Conservation (phyloP, 2,113 vertebrate species). For the Ceyx margarethae region DNA sequence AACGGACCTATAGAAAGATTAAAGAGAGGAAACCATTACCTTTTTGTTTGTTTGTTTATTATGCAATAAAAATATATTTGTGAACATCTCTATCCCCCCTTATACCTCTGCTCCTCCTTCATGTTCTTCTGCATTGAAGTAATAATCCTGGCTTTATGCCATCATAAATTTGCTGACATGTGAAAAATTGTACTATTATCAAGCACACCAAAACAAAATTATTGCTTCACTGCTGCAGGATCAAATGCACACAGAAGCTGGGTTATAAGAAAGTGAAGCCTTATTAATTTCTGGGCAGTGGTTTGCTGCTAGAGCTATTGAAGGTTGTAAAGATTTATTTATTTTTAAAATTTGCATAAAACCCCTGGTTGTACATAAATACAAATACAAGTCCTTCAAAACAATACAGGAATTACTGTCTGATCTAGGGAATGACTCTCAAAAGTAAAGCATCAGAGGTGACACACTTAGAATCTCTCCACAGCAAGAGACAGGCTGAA, state of each 20-base stretch:
- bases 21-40: not conserved
- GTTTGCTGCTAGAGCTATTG: not conserved
- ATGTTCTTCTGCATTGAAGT: constrained; percentile 27
- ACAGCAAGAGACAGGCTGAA: not conserved
- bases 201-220: constrained; percentile 55
- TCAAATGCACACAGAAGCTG: constrained; percentile 5
- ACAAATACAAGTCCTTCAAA: not conserved
- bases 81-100: constrained; percentile 2
- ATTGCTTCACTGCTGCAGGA: constrained; percentile 31
- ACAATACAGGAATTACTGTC: not conserved
- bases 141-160: constrained; percentile 59
- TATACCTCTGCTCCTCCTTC: constrained; percentile 29
- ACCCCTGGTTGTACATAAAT: not conserved
- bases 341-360: not conserved
- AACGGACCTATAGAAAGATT: not conserved
- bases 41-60: constrained; percentile 5
- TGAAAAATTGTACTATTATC: constrained; percentile 64
- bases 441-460: not conserved
- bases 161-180: constrained; percentile 63
- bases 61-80: constrained; percentile 22
- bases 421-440: not conserved
- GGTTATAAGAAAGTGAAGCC: constrained; percentile 4
- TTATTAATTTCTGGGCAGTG: constrained; percentile 25
- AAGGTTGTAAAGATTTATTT: not conserved
- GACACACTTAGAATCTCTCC: not conserved